A percentile compares a stretch with the other conserved stretches of the same genome.
These are phyloP conservation scores for Zygaena filipendulae DNA, from an alignment of 2,888 invertebrate genomes.

Conservation along the genomic window DNA sequence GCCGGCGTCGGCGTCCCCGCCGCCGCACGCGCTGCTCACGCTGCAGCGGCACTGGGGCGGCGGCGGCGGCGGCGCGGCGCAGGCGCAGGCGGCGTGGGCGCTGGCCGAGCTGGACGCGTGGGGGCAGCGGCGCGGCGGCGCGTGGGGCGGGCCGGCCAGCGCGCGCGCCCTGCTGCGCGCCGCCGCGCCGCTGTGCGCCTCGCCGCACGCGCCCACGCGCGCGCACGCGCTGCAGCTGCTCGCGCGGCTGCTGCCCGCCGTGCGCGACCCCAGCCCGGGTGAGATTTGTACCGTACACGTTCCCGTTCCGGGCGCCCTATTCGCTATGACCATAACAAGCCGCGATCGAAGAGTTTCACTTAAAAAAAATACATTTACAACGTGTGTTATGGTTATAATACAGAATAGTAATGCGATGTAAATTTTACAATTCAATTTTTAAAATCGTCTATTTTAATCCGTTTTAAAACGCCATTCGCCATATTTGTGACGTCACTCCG, in stretches of 20 bases:
- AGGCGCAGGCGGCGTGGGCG: slow-evolving; percentile 21
- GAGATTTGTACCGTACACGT: too few relatives aligned
- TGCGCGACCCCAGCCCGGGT: slow-evolving; percentile 39
- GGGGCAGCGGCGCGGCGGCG: slow-evolving; percentile 53
- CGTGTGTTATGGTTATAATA: too few relatives aligned
- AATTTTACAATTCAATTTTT: too few relatives aligned
- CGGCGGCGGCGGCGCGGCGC: slow-evolving; percentile 27
- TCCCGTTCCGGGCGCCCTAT: background rate
- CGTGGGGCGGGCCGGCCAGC: slow-evolving; percentile 42
- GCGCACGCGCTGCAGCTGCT: slow-evolving; percentile 76
- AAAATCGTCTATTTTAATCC: too few relatives aligned
- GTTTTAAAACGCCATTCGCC: too few relatives aligned
- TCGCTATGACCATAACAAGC: background rate
- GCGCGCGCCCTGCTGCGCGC: slow-evolving; percentile 51
- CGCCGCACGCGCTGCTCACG: slow-evolving; percentile 43
- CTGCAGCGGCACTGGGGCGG: too few relatives aligned
- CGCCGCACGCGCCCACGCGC: slow-evolving; percentile 67
- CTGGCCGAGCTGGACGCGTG: slow-evolving; percentile 50
- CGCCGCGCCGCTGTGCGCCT: slow-evolving; percentile 52
- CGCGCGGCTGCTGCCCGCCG: slow-evolving; percentile 48
- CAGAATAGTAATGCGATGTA: background rate
- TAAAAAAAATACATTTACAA: too few relatives aligned
- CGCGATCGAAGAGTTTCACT: too few relatives aligned
- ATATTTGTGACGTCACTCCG: too few relatives aligned
- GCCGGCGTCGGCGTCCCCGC: slow-evolving; percentile 39